phyloP scores from a whole-genome alignment of 2,888 invertebrate species.

The Choreutis nemorana region DNA sequence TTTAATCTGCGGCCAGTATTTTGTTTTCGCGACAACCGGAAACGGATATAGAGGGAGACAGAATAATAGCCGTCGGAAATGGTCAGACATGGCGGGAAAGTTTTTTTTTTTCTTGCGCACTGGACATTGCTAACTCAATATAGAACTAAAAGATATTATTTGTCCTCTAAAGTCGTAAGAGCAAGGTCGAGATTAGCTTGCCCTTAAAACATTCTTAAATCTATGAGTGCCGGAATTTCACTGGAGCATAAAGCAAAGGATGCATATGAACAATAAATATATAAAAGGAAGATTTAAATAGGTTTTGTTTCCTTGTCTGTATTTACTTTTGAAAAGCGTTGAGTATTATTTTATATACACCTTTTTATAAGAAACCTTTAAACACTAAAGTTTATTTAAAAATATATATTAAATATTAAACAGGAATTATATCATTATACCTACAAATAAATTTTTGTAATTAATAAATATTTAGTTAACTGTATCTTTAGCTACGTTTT shows the following conservation, averaged over 20 bases:
- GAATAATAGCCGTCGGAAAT: conserved; percentile 67
- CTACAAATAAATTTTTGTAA: too few species aligned
- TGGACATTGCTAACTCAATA: conserved; percentile 56
- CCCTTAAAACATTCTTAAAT: conserved; percentile 11
- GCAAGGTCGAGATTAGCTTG: neutral
- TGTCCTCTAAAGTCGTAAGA: conserved; percentile 1
- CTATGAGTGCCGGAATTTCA: conserved; percentile 23
- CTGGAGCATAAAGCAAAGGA: conserved; percentile 26
- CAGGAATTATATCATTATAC: too few species aligned
- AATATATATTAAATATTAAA: too few species aligned
- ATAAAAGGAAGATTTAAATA: too few species aligned
- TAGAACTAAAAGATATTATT: conserved; percentile 13
- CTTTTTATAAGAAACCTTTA: too few species aligned
- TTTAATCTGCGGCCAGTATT: conserved; percentile 47
- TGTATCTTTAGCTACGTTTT: too few species aligned
- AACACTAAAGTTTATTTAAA: too few species aligned
- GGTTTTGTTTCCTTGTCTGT: too few species aligned
- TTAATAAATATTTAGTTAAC: too few species aligned
- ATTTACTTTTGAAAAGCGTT: too few species aligned
- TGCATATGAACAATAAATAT: conserved; percentile 20
- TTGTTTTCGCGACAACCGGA: conserved; percentile 63
- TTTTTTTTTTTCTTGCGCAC: conserved; percentile 56
- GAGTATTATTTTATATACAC: too few species aligned
- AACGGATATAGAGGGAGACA: conserved; percentile 65
- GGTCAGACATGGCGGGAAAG: conserved; percentile 62